These are phyloP conservation scores for Apamea epomidion DNA, from an alignment of 2,888 invertebrate genomes.

Conservation along the genomic window DNA sequence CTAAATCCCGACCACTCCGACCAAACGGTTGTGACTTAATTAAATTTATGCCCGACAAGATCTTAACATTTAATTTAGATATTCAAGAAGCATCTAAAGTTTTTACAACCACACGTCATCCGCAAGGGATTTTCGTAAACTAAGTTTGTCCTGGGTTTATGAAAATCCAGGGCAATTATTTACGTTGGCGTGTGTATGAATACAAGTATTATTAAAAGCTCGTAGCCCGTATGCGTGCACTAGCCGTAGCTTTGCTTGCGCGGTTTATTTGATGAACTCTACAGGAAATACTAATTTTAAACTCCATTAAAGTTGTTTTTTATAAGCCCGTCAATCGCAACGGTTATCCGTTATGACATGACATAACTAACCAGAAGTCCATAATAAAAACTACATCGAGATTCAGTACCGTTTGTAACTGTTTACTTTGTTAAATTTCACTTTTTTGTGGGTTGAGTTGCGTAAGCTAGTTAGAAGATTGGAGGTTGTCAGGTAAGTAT, in stretches of 20 bases:
- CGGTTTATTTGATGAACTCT: slow-evolving; percentile 20
- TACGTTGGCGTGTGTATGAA: slow-evolving; percentile 6
- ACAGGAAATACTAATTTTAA: slow-evolving; percentile 7
- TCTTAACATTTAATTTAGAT: slow-evolving; percentile 62
- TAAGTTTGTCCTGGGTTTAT: slow-evolving; percentile 38
- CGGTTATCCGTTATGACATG: slow-evolving; percentile 3
- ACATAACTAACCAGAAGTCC: slow-evolving; percentile 9
- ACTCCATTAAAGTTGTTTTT: slow-evolving; percentile 8
- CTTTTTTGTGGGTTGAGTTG: slow-evolving; percentile 30
- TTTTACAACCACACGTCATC: slow-evolving; percentile 48
- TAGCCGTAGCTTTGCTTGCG: background rate
- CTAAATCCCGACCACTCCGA: slow-evolving; percentile 54
- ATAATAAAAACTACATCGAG: slow-evolving; percentile 35
- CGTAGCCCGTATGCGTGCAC: background rate
- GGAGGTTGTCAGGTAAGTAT: background rate
- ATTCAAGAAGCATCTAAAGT: slow-evolving; percentile 46
- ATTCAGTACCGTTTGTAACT: slow-evolving; percentile 39
- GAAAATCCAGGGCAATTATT: slow-evolving; percentile 14
- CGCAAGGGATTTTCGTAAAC: slow-evolving; percentile 40
- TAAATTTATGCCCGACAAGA: slow-evolving; percentile 57
- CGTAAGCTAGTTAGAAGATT: slow-evolving; percentile 19
- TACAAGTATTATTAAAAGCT: background rate
- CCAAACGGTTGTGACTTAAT: slow-evolving; percentile 58
- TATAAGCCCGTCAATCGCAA: background rate
- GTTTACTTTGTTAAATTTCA: slow-evolving; percentile 45